Percentiles rank a stretch among this genome's conserved stretches.
Conservation (phyloP, 2,113 vertebrate genomes). For the Lycaon pictus region DNA sequence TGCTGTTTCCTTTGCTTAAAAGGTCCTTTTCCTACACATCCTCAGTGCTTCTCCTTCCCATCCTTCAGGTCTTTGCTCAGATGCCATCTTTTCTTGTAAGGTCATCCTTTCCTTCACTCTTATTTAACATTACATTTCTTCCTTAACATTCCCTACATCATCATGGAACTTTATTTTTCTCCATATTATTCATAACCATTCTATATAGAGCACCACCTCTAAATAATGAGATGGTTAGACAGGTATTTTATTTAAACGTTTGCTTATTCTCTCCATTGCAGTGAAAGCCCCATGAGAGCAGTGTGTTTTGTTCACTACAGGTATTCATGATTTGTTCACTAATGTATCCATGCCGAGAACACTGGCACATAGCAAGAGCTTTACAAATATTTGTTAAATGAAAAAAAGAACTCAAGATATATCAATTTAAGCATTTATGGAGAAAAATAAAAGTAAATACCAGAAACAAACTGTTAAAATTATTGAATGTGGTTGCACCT, state of each 20-base stretch:
- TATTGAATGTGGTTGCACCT: background rate
- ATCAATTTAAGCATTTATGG: background rate
- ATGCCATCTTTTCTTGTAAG: background rate
- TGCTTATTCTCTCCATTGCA: background rate
- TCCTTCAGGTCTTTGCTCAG: background rate
- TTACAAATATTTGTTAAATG: background rate
- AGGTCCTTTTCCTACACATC: background rate
- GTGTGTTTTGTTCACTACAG: background rate
- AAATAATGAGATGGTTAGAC: background rate
- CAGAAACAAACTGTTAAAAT: background rate
- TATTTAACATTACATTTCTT: background rate
- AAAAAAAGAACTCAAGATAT: slow-evolving; percentile 25
- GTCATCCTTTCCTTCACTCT: no score
- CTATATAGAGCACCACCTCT: fast-evolving
- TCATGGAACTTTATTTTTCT: background rate
- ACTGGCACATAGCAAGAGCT: background rate
- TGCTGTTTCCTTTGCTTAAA: background rate
- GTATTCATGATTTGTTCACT: background rate
- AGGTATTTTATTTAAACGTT: background rate
- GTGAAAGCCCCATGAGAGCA: background rate
- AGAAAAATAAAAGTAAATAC: background rate
- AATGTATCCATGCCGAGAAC: background rate
- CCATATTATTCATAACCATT: background rate
- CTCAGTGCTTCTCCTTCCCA: background rate
- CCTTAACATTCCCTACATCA: background rate